phyloP scores from a whole-genome alignment of 2,797 vertebrate species.

The Tympanoctomys barrerae region DNA sequence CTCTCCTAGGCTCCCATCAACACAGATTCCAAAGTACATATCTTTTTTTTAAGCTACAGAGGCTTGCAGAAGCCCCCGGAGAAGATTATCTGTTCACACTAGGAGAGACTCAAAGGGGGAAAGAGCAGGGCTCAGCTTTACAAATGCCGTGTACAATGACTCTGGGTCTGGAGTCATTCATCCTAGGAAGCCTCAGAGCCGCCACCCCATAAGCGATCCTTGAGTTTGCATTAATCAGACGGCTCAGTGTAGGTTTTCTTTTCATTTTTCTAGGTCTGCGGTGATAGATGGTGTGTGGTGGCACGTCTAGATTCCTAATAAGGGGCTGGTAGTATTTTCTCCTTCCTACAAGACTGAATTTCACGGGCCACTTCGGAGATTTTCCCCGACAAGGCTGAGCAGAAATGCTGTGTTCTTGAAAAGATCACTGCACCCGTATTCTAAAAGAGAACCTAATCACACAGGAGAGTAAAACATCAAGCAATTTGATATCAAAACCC shows the following conservation, averaged over 20 bases:
- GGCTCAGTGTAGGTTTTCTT: neutral
- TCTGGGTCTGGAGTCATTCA: slow-evolving; percentile 71
- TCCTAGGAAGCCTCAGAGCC: slow-evolving; percentile 12
- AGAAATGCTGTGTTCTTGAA: neutral
- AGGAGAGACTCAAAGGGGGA: slow-evolving; percentile 59
- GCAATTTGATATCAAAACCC: slow-evolving; percentile 66
- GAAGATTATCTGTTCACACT: slow-evolving; percentile 41
- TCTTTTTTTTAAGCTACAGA: slow-evolving; percentile 43
- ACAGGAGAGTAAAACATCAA: slow-evolving; percentile 56
- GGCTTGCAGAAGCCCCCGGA: neutral
- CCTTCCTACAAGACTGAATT: neutral
- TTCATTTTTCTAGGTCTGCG: slow-evolving; percentile 55
- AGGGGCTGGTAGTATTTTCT: slow-evolving; percentile 36
- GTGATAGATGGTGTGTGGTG: neutral
- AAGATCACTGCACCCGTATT: neutral
- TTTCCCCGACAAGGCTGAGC: neutral
- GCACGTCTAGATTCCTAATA: slow-evolving; percentile 54
- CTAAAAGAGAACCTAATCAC: slow-evolving; percentile 70
- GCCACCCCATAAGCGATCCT: slow-evolving; percentile 50
- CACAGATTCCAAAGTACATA: neutral
- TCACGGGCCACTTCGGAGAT: slow-evolving; percentile 16
- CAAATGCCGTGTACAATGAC: slow-evolving; percentile 70
- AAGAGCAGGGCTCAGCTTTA: slow-evolving; percentile 60
- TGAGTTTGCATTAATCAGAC: neutral
- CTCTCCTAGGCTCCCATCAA: neutral